These are phyloP conservation scores for Haliclona indistincta DNA, from an alignment of 37 sponge, comb jelly and placozoan species.

Conservation along the genomic window DNA sequence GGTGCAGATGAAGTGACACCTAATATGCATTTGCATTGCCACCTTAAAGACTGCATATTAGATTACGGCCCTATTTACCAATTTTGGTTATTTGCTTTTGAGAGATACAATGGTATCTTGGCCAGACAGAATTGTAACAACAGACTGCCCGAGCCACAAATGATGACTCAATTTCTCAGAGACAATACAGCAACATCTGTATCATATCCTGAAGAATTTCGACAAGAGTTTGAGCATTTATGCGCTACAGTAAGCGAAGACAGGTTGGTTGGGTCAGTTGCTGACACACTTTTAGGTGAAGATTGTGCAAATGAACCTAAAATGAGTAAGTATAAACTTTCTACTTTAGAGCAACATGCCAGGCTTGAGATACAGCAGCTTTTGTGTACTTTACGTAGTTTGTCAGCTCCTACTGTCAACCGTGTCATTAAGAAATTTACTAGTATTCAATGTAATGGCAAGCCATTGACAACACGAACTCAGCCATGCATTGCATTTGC, in stretches of 20 bases:
- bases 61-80: conserved; percentile 46
- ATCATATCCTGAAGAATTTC: neutral
- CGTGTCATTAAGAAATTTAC: no score
- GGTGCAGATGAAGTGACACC: conserved; percentile 4
- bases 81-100: conserved; percentile 58
- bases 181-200: neutral
- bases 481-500: neutral
- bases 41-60: conserved; percentile 17
- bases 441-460: no score
- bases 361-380: no score
- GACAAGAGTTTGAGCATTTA: neutral
- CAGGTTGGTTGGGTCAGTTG: no score
- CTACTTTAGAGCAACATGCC: no score
- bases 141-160: conserved; percentile 16
- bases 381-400: no score
- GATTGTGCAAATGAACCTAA: no score
- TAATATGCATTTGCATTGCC: conserved; percentile 32
- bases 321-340: no score
- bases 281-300: no score
- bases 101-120: conserved; percentile 53
- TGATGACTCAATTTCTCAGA: conserved; percentile 16
- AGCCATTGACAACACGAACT: neutral
- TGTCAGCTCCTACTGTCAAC: no score
- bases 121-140: neutral
- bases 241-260: neutral